Evolutionary conservation across 2,113 vertebrate species (phyloP).

Genomic region (Hypanus sabinus): DNA sequence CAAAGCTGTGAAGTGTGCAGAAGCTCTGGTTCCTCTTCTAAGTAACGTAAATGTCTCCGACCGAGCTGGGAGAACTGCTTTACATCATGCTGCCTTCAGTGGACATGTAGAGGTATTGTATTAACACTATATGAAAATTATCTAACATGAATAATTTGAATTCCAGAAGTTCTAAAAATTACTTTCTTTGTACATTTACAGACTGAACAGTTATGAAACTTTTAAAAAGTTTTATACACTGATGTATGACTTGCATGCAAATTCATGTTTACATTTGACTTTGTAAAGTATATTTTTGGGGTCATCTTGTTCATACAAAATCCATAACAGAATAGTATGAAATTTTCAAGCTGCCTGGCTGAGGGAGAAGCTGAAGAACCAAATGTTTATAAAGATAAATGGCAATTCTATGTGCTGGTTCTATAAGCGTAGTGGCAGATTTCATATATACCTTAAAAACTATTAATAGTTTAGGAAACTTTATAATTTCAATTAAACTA

Average conservation of each 20-base stretch:
- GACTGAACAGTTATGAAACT: too few species aligned
- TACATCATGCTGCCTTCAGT: constrained; percentile 95
- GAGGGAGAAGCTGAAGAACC: not conserved
- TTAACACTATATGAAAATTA: constrained; percentile 15
- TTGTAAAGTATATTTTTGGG: not conserved
- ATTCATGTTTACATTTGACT: not conserved
- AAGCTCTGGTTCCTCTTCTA: constrained; percentile 86
- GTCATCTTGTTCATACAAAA: too few species aligned
- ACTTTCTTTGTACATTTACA: not conserved
- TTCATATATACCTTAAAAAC: not conserved
- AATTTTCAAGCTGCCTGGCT: not conserved
- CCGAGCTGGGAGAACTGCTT: constrained; percentile 83
- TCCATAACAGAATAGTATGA: not conserved
- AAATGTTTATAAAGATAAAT: not conserved
- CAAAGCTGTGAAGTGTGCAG: constrained; percentile 91
- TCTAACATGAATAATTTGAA: not conserved
- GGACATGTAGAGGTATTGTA: constrained; percentile 81
- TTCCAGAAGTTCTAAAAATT: not conserved
- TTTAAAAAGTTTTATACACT: too few species aligned
- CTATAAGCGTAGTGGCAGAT: not conserved
- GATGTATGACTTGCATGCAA: too few species aligned
- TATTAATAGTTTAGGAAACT: not conserved
- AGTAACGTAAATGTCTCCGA: constrained; percentile 96
- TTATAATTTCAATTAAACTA: not conserved
- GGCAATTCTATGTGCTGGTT: not conserved